Base-by-base conservation (phyloP, 2,113 vertebrate genomes). In the Columba livia region DNA sequence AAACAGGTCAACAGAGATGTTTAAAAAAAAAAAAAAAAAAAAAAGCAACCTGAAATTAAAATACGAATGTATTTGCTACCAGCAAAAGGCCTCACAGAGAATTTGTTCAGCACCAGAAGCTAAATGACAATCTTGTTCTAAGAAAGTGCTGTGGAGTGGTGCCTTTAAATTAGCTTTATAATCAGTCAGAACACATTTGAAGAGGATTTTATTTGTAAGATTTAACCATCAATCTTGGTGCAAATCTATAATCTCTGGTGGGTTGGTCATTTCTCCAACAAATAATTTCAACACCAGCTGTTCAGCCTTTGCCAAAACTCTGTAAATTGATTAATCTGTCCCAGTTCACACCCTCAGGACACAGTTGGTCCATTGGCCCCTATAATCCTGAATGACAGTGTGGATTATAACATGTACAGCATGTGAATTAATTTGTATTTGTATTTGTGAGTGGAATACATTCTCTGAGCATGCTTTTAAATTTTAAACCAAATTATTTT, bases 191-290 rank as follows among this genome's bases (percentile, higher is more conserved):
- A 88, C 64, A 96, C 34, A 73, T 86, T 92, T 89, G 69, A 96
- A 93, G 32, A 95, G 26, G 44, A 85, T 72, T 94, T 89, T 79
- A 67, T 92, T 97, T 89, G 14, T 50, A 95, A 95, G 82, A 6
- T 51, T 93, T 79, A 88, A 38, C 15, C 18, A 94, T 92, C 71
- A 72, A 40, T 84, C 90, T 71, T 93, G n/a, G 8, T 6, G 95
- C 93, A 96, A 97, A 93, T 95, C 34, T 95, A 57, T 79, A 90
- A 87, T 86, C 92, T 92, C 93, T 66, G 31, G 60, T 96, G 85
- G 32, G 31, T 28, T 90, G 78, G 67, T 73, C 78, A 94, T 81
- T 91, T 95, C 19, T 78, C 47, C 38, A 88, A 57, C 61, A 60
- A 87, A 36, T 62, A 80, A 81, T 97, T 91, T 92, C 65, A 89